These are phyloP conservation scores for Porites divaricata DNA, from an alignment of 92 coral and sea anemone species.

Conservation along the genomic window DNA sequence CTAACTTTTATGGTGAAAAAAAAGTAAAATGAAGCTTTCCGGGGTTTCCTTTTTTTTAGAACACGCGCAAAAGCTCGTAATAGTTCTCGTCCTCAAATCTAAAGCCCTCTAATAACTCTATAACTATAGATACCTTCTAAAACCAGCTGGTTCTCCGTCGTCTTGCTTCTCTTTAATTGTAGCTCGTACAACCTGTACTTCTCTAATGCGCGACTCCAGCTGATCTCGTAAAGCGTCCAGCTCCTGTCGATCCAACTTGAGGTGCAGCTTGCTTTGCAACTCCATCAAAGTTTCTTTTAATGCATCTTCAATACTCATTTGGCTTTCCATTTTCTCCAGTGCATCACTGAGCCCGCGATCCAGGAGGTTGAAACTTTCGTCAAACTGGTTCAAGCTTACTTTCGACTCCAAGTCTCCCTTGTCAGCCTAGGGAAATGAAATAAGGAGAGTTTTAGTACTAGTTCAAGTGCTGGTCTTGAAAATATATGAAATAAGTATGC, in stretches of 20 bases:
- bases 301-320: constrained; percentile 93
- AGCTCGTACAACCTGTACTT: constrained; percentile 76
- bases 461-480: neutral
- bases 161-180: constrained; percentile 83
- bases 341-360: constrained; percentile 96
- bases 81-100: no score
- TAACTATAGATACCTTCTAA: constrained; percentile 72
- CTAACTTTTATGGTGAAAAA: no score
- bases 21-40: no score
- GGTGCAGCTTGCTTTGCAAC: constrained; percentile 79
- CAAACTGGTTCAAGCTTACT: constrained; percentile 90
- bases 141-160: constrained; percentile 95
- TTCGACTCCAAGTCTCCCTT: constrained; percentile 86
- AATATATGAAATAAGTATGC: no score
- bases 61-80: no score
- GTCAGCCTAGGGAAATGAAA: constrained; percentile 60
- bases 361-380: constrained; percentile 89
- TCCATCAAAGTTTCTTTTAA: constrained; percentile 82
- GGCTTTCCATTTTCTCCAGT: constrained; percentile 93
- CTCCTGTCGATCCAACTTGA: constrained; percentile 87
- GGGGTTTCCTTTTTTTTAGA: no score
- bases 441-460: neutral
- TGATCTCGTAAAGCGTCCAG: constrained; percentile 74
- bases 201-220: constrained; percentile 90
- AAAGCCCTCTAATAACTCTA: no score